A percentile compares a stretch with the other conserved stretches of the same genome.
phyloP scores from a whole-genome alignment of 2,113 vertebrate species.

The Actenoides lindsayi region DNA sequence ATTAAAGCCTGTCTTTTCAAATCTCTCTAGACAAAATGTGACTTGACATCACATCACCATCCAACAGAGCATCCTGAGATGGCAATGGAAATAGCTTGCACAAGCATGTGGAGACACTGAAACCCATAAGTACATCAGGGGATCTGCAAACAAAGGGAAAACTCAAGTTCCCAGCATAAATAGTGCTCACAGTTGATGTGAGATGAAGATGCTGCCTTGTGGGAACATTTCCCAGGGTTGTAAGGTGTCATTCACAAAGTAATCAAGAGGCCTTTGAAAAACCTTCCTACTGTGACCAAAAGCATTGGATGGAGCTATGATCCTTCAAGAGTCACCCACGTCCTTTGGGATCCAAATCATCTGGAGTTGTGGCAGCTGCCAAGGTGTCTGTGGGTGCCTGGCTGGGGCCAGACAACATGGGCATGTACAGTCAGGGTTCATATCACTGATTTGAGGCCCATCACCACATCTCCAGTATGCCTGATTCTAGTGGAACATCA shows the following conservation, averaged over 20 bases:
- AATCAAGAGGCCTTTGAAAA: background rate
- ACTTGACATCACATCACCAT: conserved; percentile 36
- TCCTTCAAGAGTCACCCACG: background rate
- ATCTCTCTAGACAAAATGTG: conserved; percentile 38
- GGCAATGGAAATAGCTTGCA: conserved; percentile 2
- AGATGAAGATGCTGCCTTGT: background rate
- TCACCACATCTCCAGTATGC: background rate
- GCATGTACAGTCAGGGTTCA: background rate
- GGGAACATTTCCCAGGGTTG: background rate
- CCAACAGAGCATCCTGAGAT: background rate
- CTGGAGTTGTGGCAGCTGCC: background rate
- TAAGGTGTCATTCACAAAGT: background rate
- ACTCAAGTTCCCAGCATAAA: background rate
- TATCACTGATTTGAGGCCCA: background rate
- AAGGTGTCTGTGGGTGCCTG: background rate
- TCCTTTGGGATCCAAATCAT: background rate
- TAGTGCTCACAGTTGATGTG: background rate
- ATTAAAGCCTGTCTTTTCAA: conserved; percentile 58
- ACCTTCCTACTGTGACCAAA: background rate
- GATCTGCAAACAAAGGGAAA: background rate
- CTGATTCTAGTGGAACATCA: background rate
- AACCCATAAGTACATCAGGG: background rate
- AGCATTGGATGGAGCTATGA: background rate
- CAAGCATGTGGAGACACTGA: background rate
- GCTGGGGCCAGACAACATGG: background rate